Evolutionary conservation across 2,113 vertebrate species (phyloP).

Genomic region (Syngnathus floridae): DNA sequence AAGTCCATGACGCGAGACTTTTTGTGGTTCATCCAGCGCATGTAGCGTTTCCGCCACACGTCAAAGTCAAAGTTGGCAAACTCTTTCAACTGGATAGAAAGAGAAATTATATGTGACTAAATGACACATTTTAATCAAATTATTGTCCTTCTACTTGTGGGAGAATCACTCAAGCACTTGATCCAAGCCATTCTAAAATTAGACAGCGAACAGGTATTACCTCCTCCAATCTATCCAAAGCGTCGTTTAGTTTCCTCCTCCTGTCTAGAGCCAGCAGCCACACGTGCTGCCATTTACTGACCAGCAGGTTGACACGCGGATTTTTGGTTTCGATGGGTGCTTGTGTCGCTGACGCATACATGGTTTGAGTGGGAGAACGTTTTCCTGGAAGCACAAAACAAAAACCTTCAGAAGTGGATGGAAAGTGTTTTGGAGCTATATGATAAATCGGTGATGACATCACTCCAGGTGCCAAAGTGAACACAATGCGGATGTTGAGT

Average conservation of each 20-base stretch:
- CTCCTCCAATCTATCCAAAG: conserved; percentile 93
- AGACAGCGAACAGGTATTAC: conserved; percentile 50
- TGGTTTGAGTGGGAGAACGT: conserved; percentile 81
- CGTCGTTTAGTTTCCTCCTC: conserved; percentile 91
- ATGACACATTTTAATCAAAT: not conserved
- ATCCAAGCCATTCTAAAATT: not conserved
- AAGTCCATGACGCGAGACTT: conserved; percentile 99
- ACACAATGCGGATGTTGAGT: conserved; percentile 40
- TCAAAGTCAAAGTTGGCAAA: conserved; percentile 99
- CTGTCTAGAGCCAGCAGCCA: conserved; percentile 96
- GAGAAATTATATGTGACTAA: not conserved
- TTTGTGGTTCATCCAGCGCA: conserved; percentile 99
- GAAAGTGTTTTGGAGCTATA: not conserved
- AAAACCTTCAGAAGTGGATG: conserved; percentile 20
- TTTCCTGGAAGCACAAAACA: conserved; percentile 77
- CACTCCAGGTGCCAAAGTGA: conserved; percentile 49
- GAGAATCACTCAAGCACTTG: not conserved
- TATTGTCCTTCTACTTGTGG: not conserved
- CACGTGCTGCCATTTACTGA: conserved; percentile 98
- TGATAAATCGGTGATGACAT: conserved; percentile 32
- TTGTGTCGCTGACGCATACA: conserved; percentile 83
- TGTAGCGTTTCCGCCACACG: conserved; percentile 96
- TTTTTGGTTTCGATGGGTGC: conserved; percentile 91
- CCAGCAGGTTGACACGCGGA: conserved; percentile 87
- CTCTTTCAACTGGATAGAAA: conserved; percentile 80